These are phyloP conservation scores for Microtus montanus DNA, from an alignment of 2,113 vertebrate species.

Conservation along the genomic window DNA sequence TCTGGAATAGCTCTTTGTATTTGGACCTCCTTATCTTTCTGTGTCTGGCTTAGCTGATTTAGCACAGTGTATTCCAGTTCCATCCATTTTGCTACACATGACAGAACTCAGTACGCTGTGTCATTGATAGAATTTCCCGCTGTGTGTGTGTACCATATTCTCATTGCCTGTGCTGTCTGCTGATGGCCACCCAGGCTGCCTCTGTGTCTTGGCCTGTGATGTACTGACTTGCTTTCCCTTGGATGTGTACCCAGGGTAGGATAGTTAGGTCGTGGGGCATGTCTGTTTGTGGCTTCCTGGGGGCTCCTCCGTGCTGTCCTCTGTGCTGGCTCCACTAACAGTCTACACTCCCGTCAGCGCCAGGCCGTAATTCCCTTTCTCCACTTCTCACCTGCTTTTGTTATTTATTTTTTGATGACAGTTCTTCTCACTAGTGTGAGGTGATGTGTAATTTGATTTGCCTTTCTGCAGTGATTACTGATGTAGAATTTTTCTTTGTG, in stretches of 20 bases:
- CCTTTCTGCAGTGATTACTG: neutral
- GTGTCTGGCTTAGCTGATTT: neutral
- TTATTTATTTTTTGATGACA: neutral
- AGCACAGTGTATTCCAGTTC: neutral
- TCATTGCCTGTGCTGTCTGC: too few relatives aligned
- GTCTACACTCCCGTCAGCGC: neutral
- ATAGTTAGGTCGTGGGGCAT: too few relatives aligned
- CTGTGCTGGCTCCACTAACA: neutral
- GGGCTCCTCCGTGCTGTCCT: neutral
- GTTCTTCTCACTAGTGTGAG: too few relatives aligned
- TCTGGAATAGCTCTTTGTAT: neutral
- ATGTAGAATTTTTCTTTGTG: neutral
- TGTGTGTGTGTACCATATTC: neutral
- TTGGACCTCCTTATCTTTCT: neutral
- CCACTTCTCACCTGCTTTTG: neutral
- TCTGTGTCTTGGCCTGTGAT: neutral
- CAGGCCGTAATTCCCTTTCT: rapidly evolving
- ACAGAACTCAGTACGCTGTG: rapidly evolving
- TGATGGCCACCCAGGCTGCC: too few relatives aligned
- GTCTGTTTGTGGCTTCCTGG: neutral
- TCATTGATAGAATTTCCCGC: too few relatives aligned
- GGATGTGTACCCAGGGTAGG: too few relatives aligned
- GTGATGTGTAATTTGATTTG: neutral
- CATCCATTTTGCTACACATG: neutral
- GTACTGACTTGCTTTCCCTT: too few relatives aligned